Evolutionary conservation across 2,888 invertebrate genomes (phyloP).

Genomic region (Uloborus plumipes): DNA sequence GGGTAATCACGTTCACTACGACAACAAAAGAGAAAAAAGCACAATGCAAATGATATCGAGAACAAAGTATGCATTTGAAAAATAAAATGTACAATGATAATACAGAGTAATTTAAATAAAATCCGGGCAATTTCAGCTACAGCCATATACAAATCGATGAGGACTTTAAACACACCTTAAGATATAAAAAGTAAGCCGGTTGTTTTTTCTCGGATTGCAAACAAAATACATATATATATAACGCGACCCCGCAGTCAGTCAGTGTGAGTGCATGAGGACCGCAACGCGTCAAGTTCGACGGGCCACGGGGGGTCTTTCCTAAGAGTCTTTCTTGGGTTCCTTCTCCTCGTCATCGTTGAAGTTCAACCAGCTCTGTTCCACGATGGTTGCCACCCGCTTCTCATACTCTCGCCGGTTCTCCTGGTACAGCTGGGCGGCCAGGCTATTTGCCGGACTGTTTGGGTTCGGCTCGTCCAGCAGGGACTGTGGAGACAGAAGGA

Average conservation of each 20-base stretch:
- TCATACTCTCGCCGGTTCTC: constrained; percentile 76
- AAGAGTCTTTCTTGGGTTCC: constrained; percentile 67
- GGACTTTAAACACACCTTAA: constrained; percentile 62
- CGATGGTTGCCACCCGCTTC: constrained; percentile 74
- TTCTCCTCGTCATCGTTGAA: constrained; percentile 67
- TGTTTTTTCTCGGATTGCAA: constrained; percentile 58
- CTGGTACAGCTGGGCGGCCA: constrained; percentile 76
- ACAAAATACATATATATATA: constrained; percentile 62
- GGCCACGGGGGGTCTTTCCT: constrained; percentile 55
- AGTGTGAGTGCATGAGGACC: background rate
- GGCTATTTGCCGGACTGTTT: constrained; percentile 75
- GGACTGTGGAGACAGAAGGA: constrained; percentile 71
- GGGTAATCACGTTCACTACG: no score
- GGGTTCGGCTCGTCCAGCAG: constrained; percentile 76
- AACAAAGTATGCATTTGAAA: constrained; percentile 27
- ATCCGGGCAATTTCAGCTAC: constrained; percentile 44
- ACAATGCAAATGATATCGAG: constrained; percentile 38
- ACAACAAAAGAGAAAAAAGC: constrained; percentile 11
- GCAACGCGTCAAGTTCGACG: constrained; percentile 15
- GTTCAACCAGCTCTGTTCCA: constrained; percentile 74
- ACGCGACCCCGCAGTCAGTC: constrained; percentile 61
- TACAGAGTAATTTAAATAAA: constrained; percentile 36
- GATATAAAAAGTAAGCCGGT: constrained; percentile 57
- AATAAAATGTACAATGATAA: constrained; percentile 60
- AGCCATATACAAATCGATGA: constrained; percentile 63